A percentile compares a stretch with the other conserved stretches of the same genome.
phyloP scores from a whole-genome alignment of 2,797 vertebrate species.

The Cynopterus sphinx region DNA sequence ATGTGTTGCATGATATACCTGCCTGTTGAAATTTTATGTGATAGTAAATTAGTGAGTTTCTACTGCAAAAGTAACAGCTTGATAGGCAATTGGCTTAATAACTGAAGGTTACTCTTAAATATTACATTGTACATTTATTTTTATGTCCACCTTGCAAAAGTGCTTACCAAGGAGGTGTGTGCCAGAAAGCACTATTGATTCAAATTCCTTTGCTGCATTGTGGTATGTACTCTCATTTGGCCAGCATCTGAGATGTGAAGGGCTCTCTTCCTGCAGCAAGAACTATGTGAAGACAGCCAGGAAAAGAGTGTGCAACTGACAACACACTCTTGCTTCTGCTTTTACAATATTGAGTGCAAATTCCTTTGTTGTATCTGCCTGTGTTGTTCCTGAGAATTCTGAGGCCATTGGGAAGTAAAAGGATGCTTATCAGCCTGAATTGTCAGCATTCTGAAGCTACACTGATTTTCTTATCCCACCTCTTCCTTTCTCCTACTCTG shows the following conservation, averaged over 20 bases:
- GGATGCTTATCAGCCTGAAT: background rate
- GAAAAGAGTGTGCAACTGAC: background rate
- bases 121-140: slow-evolving; percentile 74
- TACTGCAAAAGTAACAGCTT: slow-evolving; percentile 28
- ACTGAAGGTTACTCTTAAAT: slow-evolving; percentile 67
- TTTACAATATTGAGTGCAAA: background rate
- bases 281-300: slow-evolving; percentile 27
- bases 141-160: slow-evolving; percentile 63
- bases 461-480: background rate
- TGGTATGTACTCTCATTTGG: slow-evolving; percentile 32
- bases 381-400: background rate
- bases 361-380: background rate
- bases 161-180: slow-evolving; percentile 47
- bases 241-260: slow-evolving; percentile 38
- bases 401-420: background rate
- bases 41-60: slow-evolving; percentile 47
- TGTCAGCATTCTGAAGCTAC: background rate
- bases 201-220: slow-evolving; percentile 43
- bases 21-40: slow-evolving; percentile 33
- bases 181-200: slow-evolving; percentile 70
- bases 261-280: slow-evolving; percentile 38
- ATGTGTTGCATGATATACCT: background rate
- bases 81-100: slow-evolving; percentile 63
- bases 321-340: background rate
- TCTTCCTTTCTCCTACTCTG: background rate